These are phyloP conservation scores for Andricus curvator DNA, from an alignment of 2,888 invertebrate genomes.

Conservation along the genomic window DNA sequence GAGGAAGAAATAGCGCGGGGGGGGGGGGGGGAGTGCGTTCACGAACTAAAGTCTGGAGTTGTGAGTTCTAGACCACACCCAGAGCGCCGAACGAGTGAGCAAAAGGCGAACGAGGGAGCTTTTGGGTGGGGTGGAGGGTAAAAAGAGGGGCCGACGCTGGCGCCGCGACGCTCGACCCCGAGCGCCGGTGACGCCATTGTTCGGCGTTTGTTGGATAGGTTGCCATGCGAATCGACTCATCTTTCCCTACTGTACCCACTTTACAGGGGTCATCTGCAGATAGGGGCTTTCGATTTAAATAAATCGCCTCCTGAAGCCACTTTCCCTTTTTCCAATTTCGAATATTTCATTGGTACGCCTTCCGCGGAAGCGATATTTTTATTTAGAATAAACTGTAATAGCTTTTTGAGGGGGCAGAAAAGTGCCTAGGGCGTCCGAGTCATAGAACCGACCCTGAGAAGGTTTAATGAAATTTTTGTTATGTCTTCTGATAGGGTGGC, in stretches of 20 bases:
- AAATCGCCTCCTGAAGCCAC: neutral
- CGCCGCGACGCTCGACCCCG: constrained; percentile 67
- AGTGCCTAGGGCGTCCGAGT: neutral
- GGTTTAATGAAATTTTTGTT: neutral
- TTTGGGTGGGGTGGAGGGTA: constrained; percentile 42
- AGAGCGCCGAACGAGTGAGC: constrained; percentile 53
- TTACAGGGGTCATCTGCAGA: neutral
- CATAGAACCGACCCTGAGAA: neutral
- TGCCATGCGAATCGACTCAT: constrained; percentile 53
- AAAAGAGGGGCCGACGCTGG: constrained; percentile 62
- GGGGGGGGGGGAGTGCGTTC: constrained; percentile 19
- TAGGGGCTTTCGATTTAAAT: neutral
- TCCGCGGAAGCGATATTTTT: neutral
- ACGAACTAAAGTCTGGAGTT: constrained; percentile 41
- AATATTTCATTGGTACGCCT: neutral
- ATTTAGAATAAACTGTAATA: neutral
- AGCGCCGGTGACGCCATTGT: constrained; percentile 67
- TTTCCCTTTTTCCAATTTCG: neutral
- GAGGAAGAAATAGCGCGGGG: constrained; percentile 23
- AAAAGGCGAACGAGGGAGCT: constrained; percentile 17
- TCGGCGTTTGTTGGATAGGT: constrained; percentile 65
- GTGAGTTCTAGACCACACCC: constrained; percentile 66
- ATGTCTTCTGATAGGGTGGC: too few relatives aligned
- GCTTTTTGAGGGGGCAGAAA: neutral
- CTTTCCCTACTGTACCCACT: constrained; percentile 34